Evolutionary conservation across 2,797 vertebrate genomes (phyloP).

Genomic region (Vipera ursinii): DNA sequence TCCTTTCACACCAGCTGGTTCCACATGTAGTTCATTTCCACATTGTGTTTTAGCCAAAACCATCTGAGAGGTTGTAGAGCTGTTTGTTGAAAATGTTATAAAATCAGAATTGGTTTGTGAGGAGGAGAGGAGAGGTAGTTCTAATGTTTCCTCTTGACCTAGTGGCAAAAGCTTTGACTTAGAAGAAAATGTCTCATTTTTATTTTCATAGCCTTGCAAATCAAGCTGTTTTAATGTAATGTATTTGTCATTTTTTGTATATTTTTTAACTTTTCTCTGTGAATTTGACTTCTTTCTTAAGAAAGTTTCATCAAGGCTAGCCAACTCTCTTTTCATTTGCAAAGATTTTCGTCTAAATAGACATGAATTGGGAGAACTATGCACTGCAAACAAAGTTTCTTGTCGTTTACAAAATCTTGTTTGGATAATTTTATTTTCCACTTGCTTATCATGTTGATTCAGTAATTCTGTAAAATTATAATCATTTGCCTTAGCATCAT

Average conservation of each 20-base stretch:
- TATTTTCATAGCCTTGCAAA: constrained; percentile 60
- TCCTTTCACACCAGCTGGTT: constrained; percentile 45
- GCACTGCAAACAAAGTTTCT: constrained; percentile 78
- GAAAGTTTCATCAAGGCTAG: constrained; percentile 77
- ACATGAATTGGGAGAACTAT: constrained; percentile 77
- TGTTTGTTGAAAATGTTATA: constrained; percentile 67
- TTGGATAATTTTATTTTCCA: constrained; percentile 84
- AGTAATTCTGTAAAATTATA: constrained; percentile 90
- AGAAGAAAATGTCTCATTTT: constrained; percentile 50
- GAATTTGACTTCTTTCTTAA: constrained; percentile 70
- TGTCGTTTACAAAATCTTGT: constrained; percentile 85
- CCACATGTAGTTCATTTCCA: constrained; percentile 36
- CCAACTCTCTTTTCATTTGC: constrained; percentile 87
- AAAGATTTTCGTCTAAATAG: constrained; percentile 79
- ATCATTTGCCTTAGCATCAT: constrained; percentile 81
- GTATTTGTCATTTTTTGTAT: constrained; percentile 48
- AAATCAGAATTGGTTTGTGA: constrained; percentile 63
- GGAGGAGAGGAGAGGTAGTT: constrained; percentile 68
- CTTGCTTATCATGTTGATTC: constrained; percentile 78
- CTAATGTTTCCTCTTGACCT: constrained; percentile 53
- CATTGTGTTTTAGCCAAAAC: constrained; percentile 42
- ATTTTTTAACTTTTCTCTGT: constrained; percentile 75
- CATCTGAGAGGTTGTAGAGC: constrained; percentile 48
- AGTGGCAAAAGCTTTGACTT: constrained; percentile 58
- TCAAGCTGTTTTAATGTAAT: constrained; percentile 49